Conservation (phyloP, 2,888 invertebrate species). For the Meandrusa payeni region DNA sequence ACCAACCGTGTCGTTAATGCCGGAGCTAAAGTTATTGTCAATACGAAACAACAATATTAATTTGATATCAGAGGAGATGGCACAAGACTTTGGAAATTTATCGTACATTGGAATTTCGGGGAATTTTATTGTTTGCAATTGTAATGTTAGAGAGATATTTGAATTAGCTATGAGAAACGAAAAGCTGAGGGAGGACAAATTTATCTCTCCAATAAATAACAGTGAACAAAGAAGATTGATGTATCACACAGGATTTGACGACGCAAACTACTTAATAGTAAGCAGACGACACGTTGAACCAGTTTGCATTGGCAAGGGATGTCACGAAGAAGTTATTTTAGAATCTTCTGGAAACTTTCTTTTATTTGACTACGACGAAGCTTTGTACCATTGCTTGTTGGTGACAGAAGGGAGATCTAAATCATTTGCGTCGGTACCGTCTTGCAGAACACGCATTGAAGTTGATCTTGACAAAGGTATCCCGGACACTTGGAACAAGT, state of each 20-base stretch:
- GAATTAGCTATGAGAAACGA: slow-evolving; percentile 45
- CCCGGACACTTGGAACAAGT: slow-evolving; percentile 27
- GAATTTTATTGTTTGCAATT: slow-evolving; percentile 83
- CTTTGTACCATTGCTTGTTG: slow-evolving; percentile 44
- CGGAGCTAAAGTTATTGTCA: slow-evolving; percentile 60
- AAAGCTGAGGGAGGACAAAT: slow-evolving; percentile 8
- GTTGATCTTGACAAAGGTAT: slow-evolving; percentile 29
- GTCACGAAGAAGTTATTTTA: slow-evolving; percentile 27
- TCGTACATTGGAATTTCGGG: slow-evolving; percentile 72
- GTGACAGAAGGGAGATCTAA: slow-evolving; percentile 37
- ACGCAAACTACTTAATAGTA: slow-evolving; percentile 40
- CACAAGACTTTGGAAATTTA: slow-evolving; percentile 71
- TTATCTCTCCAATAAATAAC: slow-evolving; percentile 10
- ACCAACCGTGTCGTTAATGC: slow-evolving; percentile 54
- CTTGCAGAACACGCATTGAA: slow-evolving; percentile 39
- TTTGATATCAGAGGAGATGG: slow-evolving; percentile 77
- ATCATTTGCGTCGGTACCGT: slow-evolving; percentile 32
- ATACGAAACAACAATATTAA: slow-evolving; percentile 79
- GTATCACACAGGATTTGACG: slow-evolving; percentile 43
- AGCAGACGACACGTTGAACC: slow-evolving; percentile 34
- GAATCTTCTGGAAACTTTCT: slow-evolving; percentile 40
- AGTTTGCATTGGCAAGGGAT: slow-evolving; percentile 27
- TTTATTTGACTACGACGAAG: slow-evolving; percentile 44
- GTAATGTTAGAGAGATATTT: slow-evolving; percentile 74
- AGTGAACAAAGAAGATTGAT: background rate